Conservation (phyloP, 2,113 vertebrate species). For the Leptodactylus fuscus region DNA sequence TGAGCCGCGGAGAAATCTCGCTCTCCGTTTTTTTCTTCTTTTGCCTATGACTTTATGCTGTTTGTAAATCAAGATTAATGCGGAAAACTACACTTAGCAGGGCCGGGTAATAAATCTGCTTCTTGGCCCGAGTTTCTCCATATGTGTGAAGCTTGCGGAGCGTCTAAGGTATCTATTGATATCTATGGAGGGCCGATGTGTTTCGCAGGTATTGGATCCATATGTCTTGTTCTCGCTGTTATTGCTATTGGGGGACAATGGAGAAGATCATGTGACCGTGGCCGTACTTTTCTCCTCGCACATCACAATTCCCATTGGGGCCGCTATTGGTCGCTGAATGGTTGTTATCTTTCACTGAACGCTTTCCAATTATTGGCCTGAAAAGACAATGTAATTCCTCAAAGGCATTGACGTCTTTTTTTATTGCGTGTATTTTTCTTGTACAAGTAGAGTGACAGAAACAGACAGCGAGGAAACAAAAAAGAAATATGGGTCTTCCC, state of each 20-base stretch:
- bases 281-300: neutral
- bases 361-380: constrained; percentile 41
- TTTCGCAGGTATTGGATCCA: neutral
- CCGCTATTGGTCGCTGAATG: neutral
- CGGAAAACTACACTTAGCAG: constrained; percentile 64
- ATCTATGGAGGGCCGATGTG: neutral
- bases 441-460: neutral
- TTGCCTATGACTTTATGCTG: constrained; percentile 50
- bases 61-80: constrained; percentile 76
- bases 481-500: neutral
- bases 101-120: constrained; percentile 69
- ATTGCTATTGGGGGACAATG: neutral
- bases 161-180: neutral
- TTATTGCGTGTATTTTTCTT: constrained; percentile 38
- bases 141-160: neutral
- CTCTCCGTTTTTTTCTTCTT: neutral
- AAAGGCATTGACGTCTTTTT: constrained; percentile 2
- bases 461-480: neutral
- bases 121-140: constrained; percentile 60
- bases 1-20: neutral
- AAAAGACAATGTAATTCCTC: constrained; percentile 32
- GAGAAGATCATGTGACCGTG: neutral
- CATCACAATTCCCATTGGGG: neutral
- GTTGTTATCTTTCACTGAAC: constrained; percentile 44
- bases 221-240: neutral